Base-by-base conservation (phyloP, 2,888 invertebrate species). In the Pyrgus malvae region DNA sequence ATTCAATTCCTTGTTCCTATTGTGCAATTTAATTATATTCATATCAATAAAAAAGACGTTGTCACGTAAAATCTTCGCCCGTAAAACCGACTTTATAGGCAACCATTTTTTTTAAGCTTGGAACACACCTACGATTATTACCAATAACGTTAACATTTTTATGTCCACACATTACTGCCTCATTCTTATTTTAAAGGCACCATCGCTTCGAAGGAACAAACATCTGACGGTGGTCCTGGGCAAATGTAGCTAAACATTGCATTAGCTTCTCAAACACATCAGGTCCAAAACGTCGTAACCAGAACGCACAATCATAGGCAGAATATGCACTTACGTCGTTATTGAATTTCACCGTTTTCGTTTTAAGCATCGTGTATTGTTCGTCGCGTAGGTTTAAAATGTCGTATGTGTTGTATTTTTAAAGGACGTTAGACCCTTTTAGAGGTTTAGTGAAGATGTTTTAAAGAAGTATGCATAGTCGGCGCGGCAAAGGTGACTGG, bases 211-310 rank as follows among this genome's bases (percentile, higher is more conserved):
- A 74, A 71, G 78, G 67, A 69, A 76, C 75, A 88, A 89, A 88
- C 81, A 86, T 67, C 74, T 67, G 74, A 72, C 67, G 89, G 89
- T 89, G 89, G 89, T 88, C 89, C 66, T 63, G 42, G 40, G 40
- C 48, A 44, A 56, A 31, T 63, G 65, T 69, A 64, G 76, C 80
- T 76, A 83, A 83, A 83, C 78, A 82, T 60, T 64, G 74, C 81
- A 81, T 82, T 82, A 83, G 80, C 69, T 68, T 63, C 66, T 61
- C 56, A 61, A 66, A 68, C 65, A 58, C 31, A 55, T 51, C 58
- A 59, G 59, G 57, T 49, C 7, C 37, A 67, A 69, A 79, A 78
- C 35, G 71, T 23, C 66, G 23, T 68, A 81, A 65, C 60, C 64
- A 29, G 19, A 33, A 17, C 19, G 16, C 8, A 25, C 12, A 3